A percentile compares a stretch with the other conserved stretches of the same genome.
phyloP scores from a whole-genome alignment of 2,113 vertebrate species.

The Thryonomys swinderianus region DNA sequence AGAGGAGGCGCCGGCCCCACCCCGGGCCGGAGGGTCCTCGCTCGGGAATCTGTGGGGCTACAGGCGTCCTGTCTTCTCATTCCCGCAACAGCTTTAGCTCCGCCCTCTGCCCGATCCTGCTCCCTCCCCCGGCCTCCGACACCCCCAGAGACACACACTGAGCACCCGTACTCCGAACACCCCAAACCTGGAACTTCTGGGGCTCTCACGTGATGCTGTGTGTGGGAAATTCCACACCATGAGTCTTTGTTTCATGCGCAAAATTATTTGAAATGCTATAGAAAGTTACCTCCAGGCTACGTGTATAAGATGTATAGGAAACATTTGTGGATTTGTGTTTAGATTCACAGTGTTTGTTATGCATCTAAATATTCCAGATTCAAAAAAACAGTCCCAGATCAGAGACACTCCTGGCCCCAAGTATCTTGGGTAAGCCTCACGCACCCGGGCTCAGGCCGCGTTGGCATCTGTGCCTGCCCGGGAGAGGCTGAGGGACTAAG shows the following conservation, averaged over 20 bases:
- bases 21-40: not conserved
- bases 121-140: not conserved
- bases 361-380: not conserved
- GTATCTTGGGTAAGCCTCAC: not conserved
- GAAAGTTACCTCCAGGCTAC: not conserved
- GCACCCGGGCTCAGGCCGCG: not conserved
- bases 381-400: not conserved
- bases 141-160: not conserved
- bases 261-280: not conserved
- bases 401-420: not conserved
- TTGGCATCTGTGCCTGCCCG: not conserved
- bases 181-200: not conserved
- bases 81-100: not conserved
- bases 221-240: not conserved
- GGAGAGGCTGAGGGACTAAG: not conserved
- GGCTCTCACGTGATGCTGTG: not conserved
- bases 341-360: not conserved
- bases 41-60: not conserved
- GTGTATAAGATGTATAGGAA: not conserved
- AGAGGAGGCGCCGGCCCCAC: not conserved
- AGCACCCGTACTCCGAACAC: not conserved
- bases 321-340: not conserved
- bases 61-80: not conserved
- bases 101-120: not conserved
- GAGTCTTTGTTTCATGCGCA: not conserved